These are phyloP conservation scores for Caenorhabditis sp. DNA, from an alignment of 2,888 invertebrate genomes.

Conservation along the genomic window DNA sequence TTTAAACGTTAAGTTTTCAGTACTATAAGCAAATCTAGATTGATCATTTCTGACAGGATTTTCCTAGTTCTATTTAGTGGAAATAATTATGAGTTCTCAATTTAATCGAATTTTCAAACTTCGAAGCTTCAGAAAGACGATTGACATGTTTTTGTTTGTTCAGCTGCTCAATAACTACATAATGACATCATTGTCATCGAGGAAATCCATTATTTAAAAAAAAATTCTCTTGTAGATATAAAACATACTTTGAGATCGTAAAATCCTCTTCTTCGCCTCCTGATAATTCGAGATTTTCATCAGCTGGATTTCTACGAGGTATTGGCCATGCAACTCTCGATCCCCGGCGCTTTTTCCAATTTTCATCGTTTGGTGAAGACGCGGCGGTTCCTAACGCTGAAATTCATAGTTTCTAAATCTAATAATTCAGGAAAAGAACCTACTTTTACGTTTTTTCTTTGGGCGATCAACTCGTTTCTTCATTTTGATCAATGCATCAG, in stretches of 20 bases:
- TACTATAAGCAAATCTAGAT: too few species aligned
- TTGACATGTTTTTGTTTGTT: too few species aligned
- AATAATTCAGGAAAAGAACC: not conserved
- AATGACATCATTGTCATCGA: too few species aligned
- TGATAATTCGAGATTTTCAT: constrained; percentile 7
- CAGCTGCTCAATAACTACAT: too few species aligned
- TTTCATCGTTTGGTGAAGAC: not conserved
- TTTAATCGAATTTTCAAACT: too few species aligned
- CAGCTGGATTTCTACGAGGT: not conserved
- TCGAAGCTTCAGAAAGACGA: too few species aligned
- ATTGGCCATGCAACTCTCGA: not conserved
- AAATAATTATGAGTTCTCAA: too few species aligned
- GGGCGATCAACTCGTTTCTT: not conserved
- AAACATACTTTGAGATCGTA: not conserved
- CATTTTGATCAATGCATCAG: not conserved
- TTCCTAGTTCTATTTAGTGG: too few species aligned
- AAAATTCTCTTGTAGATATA: not conserved
- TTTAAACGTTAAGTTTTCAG: too few species aligned
- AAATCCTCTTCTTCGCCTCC: constrained; percentile 6
- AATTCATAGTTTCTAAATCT: not conserved
- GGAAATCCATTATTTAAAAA: too few species aligned
- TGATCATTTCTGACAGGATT: too few species aligned
- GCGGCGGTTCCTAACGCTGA: not conserved
- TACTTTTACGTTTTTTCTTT: not conserved
- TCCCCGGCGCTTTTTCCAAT: constrained; percentile 27